Evolutionary conservation across 2,888 invertebrate species (phyloP).

Genomic region (Thereva unica): DNA sequence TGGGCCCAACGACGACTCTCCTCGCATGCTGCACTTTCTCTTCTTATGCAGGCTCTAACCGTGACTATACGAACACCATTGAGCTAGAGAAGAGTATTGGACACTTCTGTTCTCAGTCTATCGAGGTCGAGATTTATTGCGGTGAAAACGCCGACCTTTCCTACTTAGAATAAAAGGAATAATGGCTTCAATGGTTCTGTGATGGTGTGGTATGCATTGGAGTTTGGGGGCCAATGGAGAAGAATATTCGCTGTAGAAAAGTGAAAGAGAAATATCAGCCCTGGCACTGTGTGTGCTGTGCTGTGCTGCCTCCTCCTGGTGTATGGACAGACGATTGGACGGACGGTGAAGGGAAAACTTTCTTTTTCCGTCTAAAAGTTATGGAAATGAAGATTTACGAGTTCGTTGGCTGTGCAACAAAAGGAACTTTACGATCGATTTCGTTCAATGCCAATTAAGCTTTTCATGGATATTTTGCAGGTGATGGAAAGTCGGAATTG

Average conservation of each 20-base stretch:
- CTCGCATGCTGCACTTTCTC: conserved; percentile 20
- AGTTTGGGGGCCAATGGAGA: too few relatives aligned
- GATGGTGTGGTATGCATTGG: too few relatives aligned
- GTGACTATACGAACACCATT: conserved; percentile 27
- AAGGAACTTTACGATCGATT: conserved; percentile 33
- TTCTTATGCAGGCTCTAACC: conserved; percentile 33
- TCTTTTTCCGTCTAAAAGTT: conserved; percentile 36
- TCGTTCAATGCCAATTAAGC: conserved; percentile 34
- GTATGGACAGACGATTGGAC: too few relatives aligned
- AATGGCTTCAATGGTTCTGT: not conserved
- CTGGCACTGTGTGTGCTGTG: too few relatives aligned
- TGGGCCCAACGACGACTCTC: too few relatives aligned
- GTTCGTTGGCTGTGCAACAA: conserved; percentile 34
- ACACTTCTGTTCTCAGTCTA: conserved; percentile 33
- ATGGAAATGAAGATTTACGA: conserved; percentile 40
- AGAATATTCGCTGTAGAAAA: too few relatives aligned
- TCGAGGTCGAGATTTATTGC: conserved; percentile 32
- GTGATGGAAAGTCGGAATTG: conserved; percentile 29
- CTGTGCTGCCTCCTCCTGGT: too few relatives aligned
- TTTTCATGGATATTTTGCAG: conserved; percentile 29
- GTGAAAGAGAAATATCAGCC: too few relatives aligned
- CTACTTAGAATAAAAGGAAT: conserved; percentile 26
- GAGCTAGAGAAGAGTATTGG: conserved; percentile 15
- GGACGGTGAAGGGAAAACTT: conserved; percentile 15
- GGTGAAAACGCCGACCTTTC: conserved; percentile 9